Evolutionary conservation across 1,140 invertebrate genomes (phyloP), one percentile per base, ranked within the genome.

Genomic region (Rhyacophila brunnea): DNA sequence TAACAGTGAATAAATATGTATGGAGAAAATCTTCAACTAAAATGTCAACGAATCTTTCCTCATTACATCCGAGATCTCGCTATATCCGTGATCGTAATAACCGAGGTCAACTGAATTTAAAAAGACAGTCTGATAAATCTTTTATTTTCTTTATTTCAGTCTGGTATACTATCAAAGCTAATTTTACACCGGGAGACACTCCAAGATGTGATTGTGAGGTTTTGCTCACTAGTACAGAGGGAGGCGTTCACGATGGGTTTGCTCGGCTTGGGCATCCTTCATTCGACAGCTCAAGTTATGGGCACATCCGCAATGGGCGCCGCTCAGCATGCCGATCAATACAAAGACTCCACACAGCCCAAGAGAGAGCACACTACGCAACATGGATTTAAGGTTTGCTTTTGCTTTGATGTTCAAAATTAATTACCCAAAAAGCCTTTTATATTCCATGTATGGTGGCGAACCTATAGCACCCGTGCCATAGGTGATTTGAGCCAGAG

Each of bases 211-310:
- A 60, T 73, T 15, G 38, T 62, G 3, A 70, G 72, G 46, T 52
- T 83, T 4, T 77, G 78, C 62, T 76, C 81, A 34, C 68, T 85
- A 15, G 80, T 85, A 1, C 79, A 82, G 62, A 73, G 81, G 42
- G 82, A 84, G 46, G 73, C 80, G 55, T 84, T 85, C 65, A 80
- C 75, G 18, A 71, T 78, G 58, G 78, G 79, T 18, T 57, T 85
- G 15, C 67, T 78, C 5, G 72, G 70, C 54, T 68, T 85, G 17
- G 78, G 79, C 14, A 66, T 85, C 13, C 64, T 81, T 18, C 70
- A 75, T 49, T 43, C 54, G 13, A 34, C 38, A 4, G 14, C 23
- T 3, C 42, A 58, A 23, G 10, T 55, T 10, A 19, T 36, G 15
- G 47, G 17, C 5, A 13, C 47, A 6, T 20, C 43, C 28, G 45